Conservation (phyloP, 2,113 vertebrate species). For the Rhabdomys dilectus region DNA sequence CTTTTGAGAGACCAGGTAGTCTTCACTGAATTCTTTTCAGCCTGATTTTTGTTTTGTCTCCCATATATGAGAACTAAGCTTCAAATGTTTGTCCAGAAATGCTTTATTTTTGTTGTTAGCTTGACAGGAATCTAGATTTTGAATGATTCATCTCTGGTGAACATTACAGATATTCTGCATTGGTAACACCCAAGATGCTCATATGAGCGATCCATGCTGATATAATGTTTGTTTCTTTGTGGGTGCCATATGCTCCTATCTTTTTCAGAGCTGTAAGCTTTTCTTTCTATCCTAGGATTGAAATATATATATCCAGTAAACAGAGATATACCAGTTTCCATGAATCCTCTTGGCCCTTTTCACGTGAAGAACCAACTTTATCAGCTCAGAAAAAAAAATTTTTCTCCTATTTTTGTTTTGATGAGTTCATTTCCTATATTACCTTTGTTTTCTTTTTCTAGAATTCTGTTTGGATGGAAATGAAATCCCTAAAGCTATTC, state of each 20-base stretch:
- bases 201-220: neutral
- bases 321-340: neutral
- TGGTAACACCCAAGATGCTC: neutral
- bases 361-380: neutral
- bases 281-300: constrained; percentile 25
- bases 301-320: constrained; percentile 38
- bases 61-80: neutral
- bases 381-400: constrained; percentile 42
- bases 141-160: constrained; percentile 20
- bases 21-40: neutral
- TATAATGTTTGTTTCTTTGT: neutral
- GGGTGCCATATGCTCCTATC: neutral
- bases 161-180: neutral
- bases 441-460: constrained; percentile 21
- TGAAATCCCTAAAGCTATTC: neutral
- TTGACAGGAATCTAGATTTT: neutral
- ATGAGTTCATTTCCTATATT: neutral
- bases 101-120: constrained; percentile 46
- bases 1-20: neutral
- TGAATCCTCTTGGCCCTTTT: neutral
- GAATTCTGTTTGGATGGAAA: neutral
- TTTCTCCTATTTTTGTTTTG: neutral
- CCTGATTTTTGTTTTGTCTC: neutral
- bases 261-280: neutral
- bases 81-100: neutral